phyloP scores from a whole-genome alignment of 2,797 vertebrate species.

The Nannoperca obscura region DNA sequence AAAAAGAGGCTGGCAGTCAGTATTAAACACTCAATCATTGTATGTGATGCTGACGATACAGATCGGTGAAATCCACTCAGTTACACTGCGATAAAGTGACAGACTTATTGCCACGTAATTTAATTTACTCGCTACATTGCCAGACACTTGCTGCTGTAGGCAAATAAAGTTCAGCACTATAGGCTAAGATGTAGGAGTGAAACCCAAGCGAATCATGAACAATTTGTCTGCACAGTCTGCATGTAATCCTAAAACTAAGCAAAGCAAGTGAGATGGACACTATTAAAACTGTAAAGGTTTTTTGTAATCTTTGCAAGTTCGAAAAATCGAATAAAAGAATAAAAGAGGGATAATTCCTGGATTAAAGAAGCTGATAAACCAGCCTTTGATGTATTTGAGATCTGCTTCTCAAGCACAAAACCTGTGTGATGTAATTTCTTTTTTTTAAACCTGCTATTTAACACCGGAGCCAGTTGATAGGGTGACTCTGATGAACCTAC shows the following conservation, averaged over 20 bases:
- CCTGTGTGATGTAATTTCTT: neutral
- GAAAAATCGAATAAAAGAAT: slow-evolving; percentile 5
- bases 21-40: neutral
- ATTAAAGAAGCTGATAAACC: slow-evolving; percentile 30
- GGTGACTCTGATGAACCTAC: neutral
- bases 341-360: slow-evolving; percentile 3
- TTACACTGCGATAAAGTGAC: slow-evolving; percentile 24
- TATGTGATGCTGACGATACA: neutral
- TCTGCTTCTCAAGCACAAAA: slow-evolving; percentile 9
- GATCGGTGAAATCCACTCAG: slow-evolving; percentile 2
- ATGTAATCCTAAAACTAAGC: neutral
- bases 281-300: neutral
- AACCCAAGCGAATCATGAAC: neutral
- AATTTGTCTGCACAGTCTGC: neutral
- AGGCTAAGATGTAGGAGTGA: slow-evolving; percentile 9
- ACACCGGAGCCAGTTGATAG: neutral
- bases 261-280: neutral
- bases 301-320: neutral
- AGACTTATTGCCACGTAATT: slow-evolving; percentile 38
- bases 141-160: slow-evolving; percentile 12
- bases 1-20: neutral
- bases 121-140: slow-evolving; percentile 37
- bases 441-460: neutral
- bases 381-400: slow-evolving; percentile 14
- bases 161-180: slow-evolving; percentile 15